Percentiles rank a stretch among this genome's conserved stretches.
Conservation (phyloP, 1,140 invertebrate species). For the Bemisia tabaci region DNA sequence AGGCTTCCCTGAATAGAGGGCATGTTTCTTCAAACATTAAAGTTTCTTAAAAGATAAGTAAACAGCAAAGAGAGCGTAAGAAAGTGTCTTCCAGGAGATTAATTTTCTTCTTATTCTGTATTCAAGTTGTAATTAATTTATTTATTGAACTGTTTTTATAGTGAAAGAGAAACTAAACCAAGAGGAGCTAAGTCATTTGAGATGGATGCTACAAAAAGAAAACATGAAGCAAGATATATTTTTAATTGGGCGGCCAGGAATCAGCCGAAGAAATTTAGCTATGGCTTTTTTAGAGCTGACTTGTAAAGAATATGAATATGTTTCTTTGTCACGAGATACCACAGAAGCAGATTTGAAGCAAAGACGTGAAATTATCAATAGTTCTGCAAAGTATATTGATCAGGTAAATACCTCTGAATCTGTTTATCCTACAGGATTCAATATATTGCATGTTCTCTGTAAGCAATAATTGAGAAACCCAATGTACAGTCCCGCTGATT, state of each 20-base stretch:
- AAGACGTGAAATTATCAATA: conserved; percentile 73
- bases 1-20: too few relatives aligned
- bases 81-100: too few relatives aligned
- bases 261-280: conserved; percentile 58
- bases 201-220: conserved; percentile 94
- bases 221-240: conserved; percentile 88
- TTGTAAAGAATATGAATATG: conserved; percentile 80
- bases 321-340: conserved; percentile 85
- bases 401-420: conserved; percentile 49
- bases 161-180: conserved; percentile 46
- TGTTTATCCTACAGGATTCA: too few relatives aligned
- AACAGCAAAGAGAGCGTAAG: too few relatives aligned
- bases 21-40: too few relatives aligned
- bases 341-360: conserved; percentile 96
- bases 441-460: too few relatives aligned
- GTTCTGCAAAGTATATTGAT: conserved; percentile 84
- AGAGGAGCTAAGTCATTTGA: conserved; percentile 61
- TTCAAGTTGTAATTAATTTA: too few relatives aligned
- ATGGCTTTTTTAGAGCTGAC: conserved; percentile 81
- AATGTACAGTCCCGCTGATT: too few relatives aligned
- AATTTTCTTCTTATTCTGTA: too few relatives aligned
- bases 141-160: conserved; percentile 12
- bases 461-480: too few relatives aligned
- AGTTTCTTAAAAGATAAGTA: too few relatives aligned
- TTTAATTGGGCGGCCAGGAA: conserved; percentile 78